phyloP scores from a whole-genome alignment of 1,140 invertebrate genomes.

The Centruroides sculpturatus region DNA sequence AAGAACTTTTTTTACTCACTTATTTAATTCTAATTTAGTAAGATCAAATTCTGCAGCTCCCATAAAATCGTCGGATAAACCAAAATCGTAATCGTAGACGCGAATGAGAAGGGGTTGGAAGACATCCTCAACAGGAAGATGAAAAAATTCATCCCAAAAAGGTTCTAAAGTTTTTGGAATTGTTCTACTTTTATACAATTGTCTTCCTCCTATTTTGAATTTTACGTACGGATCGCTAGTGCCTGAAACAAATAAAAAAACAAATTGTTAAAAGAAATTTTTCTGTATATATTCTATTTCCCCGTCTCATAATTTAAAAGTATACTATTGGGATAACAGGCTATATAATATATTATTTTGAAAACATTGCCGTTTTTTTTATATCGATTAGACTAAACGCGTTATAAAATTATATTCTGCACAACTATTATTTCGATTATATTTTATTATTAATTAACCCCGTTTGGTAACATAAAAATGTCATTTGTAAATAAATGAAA shows the following conservation, averaged over 20 bases:
- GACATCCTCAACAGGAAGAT: slow-evolving; percentile 84
- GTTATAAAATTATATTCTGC: no score
- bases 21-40: slow-evolving; percentile 26
- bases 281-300: neutral
- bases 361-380: no score
- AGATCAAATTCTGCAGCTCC: slow-evolving; percentile 75
- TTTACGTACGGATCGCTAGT: slow-evolving; percentile 97
- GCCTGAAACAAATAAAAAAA: slow-evolving; percentile 43
- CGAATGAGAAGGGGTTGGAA: slow-evolving; percentile 73
- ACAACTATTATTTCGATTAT: no score
- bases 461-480: no score
- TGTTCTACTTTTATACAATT: slow-evolving; percentile 86
- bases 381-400: no score
- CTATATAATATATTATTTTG: no score
- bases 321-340: no score
- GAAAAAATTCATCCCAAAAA: slow-evolving; percentile 91
- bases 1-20: no score
- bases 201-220: slow-evolving; percentile 74
- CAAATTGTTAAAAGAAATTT: neutral
- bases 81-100: slow-evolving; percentile 97
- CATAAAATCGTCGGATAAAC: slow-evolving; percentile 94
- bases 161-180: slow-evolving; percentile 74
- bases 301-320: neutral
- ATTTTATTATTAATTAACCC: no score
- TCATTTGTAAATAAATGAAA: no score